Evolutionary conservation across 2,797 vertebrate genomes (phyloP), one percentile per base, ranked within the genome.

Genomic region (Crocodylus rhombifer): DNA sequence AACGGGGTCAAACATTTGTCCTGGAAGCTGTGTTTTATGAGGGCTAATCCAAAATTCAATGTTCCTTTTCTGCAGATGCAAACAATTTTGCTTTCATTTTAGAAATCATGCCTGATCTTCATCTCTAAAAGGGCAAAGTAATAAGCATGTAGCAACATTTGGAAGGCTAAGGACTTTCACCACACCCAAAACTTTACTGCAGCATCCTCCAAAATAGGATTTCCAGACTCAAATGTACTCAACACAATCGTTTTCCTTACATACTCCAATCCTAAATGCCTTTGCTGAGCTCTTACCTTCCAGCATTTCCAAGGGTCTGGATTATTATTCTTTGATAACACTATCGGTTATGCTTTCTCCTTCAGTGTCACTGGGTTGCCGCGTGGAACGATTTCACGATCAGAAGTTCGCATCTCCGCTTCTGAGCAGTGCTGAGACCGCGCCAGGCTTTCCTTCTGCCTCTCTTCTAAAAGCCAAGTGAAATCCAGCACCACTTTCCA

Each of bases 121-220:
- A 96, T 97, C 95, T 97, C 94, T 95, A 97, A 96, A 96, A 94
- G 95, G 74, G 78, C 81, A 0, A 86, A 92, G 88, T 89, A 95
- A 51, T 90, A 92, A 90, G 77, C 86, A 88, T 77, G 90, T 78
- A 75, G 64, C 1, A 23, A 15, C 87, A 83, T 94, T 95, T 96
- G 96, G 94, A 94, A 96, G 96, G 95, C 90, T 94, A 3, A 0
- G 25, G 75, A 91, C 95, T 91, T 74, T 74, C 91, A 87, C 95
- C 94, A 95, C 92, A 97, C 96, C 96, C 96, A 95, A 92, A 91
- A 90, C 83, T 65, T 0, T 1, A 63, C 87, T 95, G 96, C 96
- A 97, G 0, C 95, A 92, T 85, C 93, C 93, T 93, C 63, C 93
- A 16, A 0, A 80, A 84, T 26, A 93, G 87, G 83, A 91, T 96